phyloP scores from a whole-genome alignment of 30 jellyfish, hydroid and myxozoan genomes.

The Hydractinia symbiolongicarpus region DNA sequence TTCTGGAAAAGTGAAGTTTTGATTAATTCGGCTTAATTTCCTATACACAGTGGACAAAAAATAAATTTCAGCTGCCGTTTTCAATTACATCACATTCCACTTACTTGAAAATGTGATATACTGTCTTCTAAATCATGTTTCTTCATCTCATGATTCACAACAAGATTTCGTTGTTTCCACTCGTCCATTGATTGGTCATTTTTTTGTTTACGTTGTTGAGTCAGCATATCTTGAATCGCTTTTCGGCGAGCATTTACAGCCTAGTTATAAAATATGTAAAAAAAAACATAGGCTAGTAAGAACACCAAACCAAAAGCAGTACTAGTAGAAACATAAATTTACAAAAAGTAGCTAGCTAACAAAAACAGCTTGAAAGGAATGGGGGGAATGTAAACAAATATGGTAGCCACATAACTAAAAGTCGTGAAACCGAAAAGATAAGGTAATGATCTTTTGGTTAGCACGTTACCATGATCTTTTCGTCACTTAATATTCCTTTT shows the following conservation, averaged over 20 bases:
- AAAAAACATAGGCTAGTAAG: background rate
- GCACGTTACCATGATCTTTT: conserved; percentile 45
- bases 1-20: too few relatives aligned
- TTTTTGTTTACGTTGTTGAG: conserved; percentile 46
- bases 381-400: too few relatives aligned
- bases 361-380: too few relatives aligned
- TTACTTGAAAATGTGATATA: conserved; percentile 44
- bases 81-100: background rate
- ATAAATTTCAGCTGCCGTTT: too few relatives aligned
- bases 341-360: too few relatives aligned
- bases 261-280: background rate
- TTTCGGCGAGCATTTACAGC: conserved; percentile 22
- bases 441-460: too few relatives aligned
- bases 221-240: conserved; percentile 22
- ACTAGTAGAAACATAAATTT: too few relatives aligned
- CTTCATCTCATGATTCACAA: conserved; percentile 41
- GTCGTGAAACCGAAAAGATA: too few relatives aligned
- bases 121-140: conserved; percentile 44
- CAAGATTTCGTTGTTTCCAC: conserved; percentile 45
- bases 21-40: too few relatives aligned
- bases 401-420: too few relatives aligned
- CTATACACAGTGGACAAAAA: too few relatives aligned
- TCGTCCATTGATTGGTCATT: conserved; percentile 51
- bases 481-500: conserved; percentile 52
- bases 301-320: too few relatives aligned